Percentiles rank a stretch among this genome's conserved stretches.
phyloP scores from a whole-genome alignment of 2,888 invertebrate genomes.

The Platypus cylindrus region DNA sequence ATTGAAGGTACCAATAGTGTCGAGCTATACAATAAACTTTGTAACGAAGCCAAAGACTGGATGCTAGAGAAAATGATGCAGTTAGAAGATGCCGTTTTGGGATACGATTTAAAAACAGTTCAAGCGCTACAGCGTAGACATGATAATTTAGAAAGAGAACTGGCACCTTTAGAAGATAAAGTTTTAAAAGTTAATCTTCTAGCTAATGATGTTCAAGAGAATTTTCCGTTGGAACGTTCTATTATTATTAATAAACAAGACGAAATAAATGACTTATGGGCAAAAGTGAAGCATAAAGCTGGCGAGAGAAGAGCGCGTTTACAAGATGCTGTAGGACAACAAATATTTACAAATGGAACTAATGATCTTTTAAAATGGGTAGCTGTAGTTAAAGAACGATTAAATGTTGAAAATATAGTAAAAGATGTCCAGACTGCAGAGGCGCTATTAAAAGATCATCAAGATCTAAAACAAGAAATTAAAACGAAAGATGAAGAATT shows the following conservation, averaged over 20 bases:
- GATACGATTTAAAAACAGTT: conserved; percentile 81
- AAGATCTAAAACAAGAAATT: conserved; percentile 83
- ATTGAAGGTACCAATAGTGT: conserved; percentile 70
- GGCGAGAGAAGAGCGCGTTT: conserved; percentile 69
- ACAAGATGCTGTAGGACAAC: conserved; percentile 90
- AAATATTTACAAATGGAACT: conserved; percentile 73
- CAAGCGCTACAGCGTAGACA: conserved; percentile 83
- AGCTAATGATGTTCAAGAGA: conserved; percentile 80
- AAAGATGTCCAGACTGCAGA: conserved; percentile 90
- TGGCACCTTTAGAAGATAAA: conserved; percentile 90
- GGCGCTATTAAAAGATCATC: conserved; percentile 75
- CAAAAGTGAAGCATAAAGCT: conserved; percentile 74
- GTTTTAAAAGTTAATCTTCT: conserved; percentile 66
- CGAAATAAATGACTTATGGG: conserved; percentile 82
- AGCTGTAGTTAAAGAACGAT: conserved; percentile 61
- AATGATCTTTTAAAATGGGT: conserved; percentile 61
- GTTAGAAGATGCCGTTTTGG: conserved; percentile 62
- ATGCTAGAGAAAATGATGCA: conserved; percentile 93
- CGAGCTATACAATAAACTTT: conserved; percentile 88
- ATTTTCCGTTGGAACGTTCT: conserved; percentile 80
- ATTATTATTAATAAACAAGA: conserved; percentile 76
- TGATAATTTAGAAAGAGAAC: conserved; percentile 84
- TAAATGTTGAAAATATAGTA: conserved; percentile 64
- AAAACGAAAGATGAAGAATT: conserved; percentile 82
- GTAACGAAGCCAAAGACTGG: conserved; percentile 95